Evolutionary conservation across 2,888 invertebrate genomes (phyloP).

Genomic region (Doris montereyensis): DNA sequence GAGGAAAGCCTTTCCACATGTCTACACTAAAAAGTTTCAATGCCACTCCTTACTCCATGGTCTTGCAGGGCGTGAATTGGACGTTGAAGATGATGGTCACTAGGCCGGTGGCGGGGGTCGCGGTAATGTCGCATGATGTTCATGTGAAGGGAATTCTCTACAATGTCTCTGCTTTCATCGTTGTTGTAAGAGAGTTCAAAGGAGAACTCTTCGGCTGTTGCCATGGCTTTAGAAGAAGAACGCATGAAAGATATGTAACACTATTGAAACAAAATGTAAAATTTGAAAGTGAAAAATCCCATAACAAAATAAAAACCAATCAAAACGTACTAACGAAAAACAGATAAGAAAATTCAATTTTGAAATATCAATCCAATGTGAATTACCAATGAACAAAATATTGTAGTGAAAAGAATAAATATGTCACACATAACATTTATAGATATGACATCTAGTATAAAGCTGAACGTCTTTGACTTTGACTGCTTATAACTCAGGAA

Average conservation of each 20-base stretch:
- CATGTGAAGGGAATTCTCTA: constrained; percentile 63
- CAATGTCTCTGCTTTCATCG: constrained; percentile 52
- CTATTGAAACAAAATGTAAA: background rate
- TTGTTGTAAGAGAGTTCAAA: constrained; percentile 57
- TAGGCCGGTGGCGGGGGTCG: constrained; percentile 64
- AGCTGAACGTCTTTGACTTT: no score
- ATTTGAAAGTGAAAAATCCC: background rate
- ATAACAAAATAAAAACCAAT: background rate
- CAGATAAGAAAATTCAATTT: no score
- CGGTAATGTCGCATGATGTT: constrained; percentile 63
- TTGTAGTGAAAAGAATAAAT: no score
- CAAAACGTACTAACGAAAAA: no score
- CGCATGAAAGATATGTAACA: background rate
- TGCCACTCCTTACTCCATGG: constrained; percentile 71
- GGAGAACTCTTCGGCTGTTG: constrained; percentile 66
- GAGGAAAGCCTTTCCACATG: background rate
- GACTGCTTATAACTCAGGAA: no score
- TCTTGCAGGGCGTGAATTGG: constrained; percentile 66
- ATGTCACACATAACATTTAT: no score
- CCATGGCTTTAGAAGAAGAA: constrained; percentile 54
- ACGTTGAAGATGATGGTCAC: constrained; percentile 70
- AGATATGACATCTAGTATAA: no score
- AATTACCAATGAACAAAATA: no score
- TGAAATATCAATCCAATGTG: no score
- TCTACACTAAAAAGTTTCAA: no score